Percentiles rank a stretch among this genome's conserved stretches.
Conservation (phyloP, 2,888 invertebrate species). For the Nezara viridula region DNA sequence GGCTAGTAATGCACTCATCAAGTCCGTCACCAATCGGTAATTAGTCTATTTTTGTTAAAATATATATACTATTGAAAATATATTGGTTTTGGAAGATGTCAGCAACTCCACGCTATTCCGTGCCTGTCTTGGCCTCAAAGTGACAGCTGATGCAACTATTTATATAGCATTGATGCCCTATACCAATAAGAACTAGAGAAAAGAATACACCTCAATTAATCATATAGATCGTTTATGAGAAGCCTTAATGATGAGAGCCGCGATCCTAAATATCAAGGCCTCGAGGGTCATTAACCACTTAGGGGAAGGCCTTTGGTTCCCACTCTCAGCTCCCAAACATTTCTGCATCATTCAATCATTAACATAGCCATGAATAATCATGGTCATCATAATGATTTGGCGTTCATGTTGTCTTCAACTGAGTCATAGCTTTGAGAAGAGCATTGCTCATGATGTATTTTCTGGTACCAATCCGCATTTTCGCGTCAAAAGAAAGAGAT, state of each 20-base stretch:
- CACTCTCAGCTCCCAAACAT: neutral
- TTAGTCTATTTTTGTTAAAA: too few relatives aligned
- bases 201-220: neutral
- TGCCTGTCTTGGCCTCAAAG: neutral
- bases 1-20: too few relatives aligned
- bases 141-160: neutral
- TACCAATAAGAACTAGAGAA: constrained; percentile 22
- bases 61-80: too few relatives aligned
- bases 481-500: too few relatives aligned
- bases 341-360: constrained; percentile 6
- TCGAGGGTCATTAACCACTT: neutral
- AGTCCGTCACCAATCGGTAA: too few relatives aligned
- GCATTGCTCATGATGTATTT: neutral
- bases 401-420: neutral
- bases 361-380: constrained; percentile 12
- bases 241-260: neutral
- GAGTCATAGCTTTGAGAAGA: neutral
- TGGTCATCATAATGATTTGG: neutral
- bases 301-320: neutral
- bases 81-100: too few relatives aligned
- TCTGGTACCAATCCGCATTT: neutral
- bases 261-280: constrained; percentile 8
- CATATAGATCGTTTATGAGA: constrained; percentile 2
- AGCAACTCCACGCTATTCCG: neutral
- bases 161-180: neutral